Evolutionary conservation across 1,140 invertebrate species (phyloP), one percentile per base, ranked within the genome.

Genomic region (Papilio polytes): DNA sequence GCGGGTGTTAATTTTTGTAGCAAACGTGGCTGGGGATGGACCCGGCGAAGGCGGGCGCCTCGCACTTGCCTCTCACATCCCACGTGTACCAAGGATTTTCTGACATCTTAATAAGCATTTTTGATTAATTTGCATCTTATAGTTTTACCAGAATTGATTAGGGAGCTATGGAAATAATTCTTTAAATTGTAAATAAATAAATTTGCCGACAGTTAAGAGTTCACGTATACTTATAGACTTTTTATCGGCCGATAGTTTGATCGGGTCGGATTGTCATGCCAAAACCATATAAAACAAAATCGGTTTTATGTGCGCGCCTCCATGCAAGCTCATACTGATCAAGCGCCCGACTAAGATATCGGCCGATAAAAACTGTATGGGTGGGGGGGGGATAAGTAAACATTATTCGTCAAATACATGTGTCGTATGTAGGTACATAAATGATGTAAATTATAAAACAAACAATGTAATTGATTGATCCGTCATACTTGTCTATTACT

Each of bases 1-100:
- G 88, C 31, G 91, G 86, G 82, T 87, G 92, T 91, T 94, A 94
- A 94, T 88, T 90, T 85, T 79, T 70, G 76, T 81, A 70, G 87
- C 82, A 91, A 91, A 91, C 86, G 80, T 85, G 85, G 85, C 83
- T 82, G 3, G 76, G 53, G 51, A 56, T 59, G 76, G 76, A 26
- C 53, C 74, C 84, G 84, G 63, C 22, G 83, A 80, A 63, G 51
- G 53, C 76, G 85, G 81, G 82, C 83, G 85, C 83, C 80, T 81
- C 80, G 31, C 31, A 3, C 41, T 51, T 51, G 4, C 7, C 76
- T 36, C 51, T 53, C 48, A 13, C 74, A 77, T 77, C 66, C 81
- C 53, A 41, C 72, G 82, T 79, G 74, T 31, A 31, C 46, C 76
- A 46, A 48, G 44, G 74, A 59, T 20, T 36, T 31, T 56, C 70